phyloP scores from a whole-genome alignment of 2,888 invertebrate genomes.

The Danaus chrysippus region DNA sequence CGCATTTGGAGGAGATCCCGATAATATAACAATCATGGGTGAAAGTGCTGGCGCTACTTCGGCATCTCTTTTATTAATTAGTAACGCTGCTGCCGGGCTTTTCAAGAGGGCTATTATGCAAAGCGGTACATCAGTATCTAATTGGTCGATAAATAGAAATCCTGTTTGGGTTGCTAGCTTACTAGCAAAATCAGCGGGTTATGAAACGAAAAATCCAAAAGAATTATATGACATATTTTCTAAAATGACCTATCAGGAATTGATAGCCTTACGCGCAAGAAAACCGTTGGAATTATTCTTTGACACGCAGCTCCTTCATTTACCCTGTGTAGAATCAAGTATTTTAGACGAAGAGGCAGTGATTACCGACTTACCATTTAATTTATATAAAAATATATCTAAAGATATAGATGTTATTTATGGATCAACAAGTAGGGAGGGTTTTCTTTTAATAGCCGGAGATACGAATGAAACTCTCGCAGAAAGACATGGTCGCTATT shows the following conservation, averaged over 20 bases:
- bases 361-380: slow-evolving; percentile 59
- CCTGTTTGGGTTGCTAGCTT: slow-evolving; percentile 59
- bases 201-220: slow-evolving; percentile 53
- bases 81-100: slow-evolving; percentile 53
- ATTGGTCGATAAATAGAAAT: slow-evolving; percentile 62
- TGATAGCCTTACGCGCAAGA: slow-evolving; percentile 45
- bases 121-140: slow-evolving; percentile 60
- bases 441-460: slow-evolving; percentile 44
- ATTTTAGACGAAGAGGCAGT: slow-evolving; percentile 55
- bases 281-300: slow-evolving; percentile 57
- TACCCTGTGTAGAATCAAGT: slow-evolving; percentile 62
- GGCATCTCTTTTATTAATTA: slow-evolving; percentile 51
- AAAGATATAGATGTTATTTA: slow-evolving; percentile 38
- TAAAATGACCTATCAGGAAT: slow-evolving; percentile 44
- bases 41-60: slow-evolving; percentile 68
- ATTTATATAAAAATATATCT: slow-evolving; percentile 49
- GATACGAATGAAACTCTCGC: slow-evolving; percentile 44
- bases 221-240: slow-evolving; percentile 58
- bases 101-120: slow-evolving; percentile 64
- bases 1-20: slow-evolving; percentile 66
- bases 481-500: slow-evolving; percentile 49
- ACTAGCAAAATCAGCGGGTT: slow-evolving; percentile 55
- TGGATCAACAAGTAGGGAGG: slow-evolving; percentile 62
- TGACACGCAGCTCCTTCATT: slow-evolving; percentile 58
- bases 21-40: slow-evolving; percentile 67